Evolutionary conservation across 2,797 vertebrate genomes (phyloP), one percentile per base, ranked within the genome.

Genomic region (Basileuterus tristriatus): DNA sequence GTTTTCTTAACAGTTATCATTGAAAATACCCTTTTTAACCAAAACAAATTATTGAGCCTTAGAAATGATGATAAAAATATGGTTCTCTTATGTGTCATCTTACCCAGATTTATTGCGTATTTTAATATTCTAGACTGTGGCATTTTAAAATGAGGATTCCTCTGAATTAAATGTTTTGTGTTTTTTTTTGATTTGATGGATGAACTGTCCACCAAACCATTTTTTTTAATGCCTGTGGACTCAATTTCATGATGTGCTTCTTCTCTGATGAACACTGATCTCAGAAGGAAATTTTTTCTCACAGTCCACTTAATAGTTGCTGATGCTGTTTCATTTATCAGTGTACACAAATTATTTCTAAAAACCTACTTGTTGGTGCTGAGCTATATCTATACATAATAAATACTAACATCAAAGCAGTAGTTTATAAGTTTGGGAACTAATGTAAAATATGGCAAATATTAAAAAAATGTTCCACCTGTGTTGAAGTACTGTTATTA

Each of bases 281-380:
- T 91, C 58, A 81, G 72, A 94, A 90, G 9, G 52, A 89, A 94
- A 32, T 34, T 80, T 23, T 89, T 95, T 81, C 74, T 95, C 39
- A 55, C 41, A 72, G 26, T 78, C 21, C 30, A 49, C 12, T 83
- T 89, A 71, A 36, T 91, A 93, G 19, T 94, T 95, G 79, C 26
- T 78, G 36, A 21, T 96, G 67, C 67, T 64, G 36, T 93, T 95
- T 53, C 46, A 30, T 81, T 80, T 95, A 76, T 94, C 69, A 58
- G 32, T 82, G 34, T 55, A 69, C 27, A 78, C 67, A 95, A 96
- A 89, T 91, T 94, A 82, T 94, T 96, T 95, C 77, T 92, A 16
- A 83, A 56, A 87, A 93, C 92, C 85, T 26, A 83, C 43, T 87
- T 34, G 37, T 30, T 92, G 86, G 60, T 83, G 84, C 47, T 93